Evolutionary conservation across 2,113 vertebrate genomes (phyloP).

Genomic region (Cyprinodon variegatus): DNA sequence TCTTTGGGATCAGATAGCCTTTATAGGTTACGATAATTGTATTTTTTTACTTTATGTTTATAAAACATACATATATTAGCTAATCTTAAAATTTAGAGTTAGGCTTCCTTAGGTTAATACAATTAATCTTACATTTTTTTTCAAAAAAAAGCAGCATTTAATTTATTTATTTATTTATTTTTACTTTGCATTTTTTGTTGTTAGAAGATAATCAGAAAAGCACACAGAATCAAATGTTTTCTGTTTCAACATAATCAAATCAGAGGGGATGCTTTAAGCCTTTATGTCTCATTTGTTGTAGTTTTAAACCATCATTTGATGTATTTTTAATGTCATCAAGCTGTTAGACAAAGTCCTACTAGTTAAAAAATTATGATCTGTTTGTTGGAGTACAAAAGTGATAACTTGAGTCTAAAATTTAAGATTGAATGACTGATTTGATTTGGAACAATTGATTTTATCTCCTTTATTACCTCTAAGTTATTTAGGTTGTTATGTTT

Average conservation of each 20-base stretch:
- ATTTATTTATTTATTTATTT: too few species aligned
- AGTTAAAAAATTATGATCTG: background rate
- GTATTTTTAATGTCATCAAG: conserved; percentile 20
- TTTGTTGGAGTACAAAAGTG: background rate
- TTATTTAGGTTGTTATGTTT: background rate
- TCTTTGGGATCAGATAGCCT: background rate
- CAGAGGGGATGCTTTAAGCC: conserved; percentile 2
- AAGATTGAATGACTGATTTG: background rate
- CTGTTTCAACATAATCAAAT: conserved; percentile 2
- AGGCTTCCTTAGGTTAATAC: conserved; percentile 1
- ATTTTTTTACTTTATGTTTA: background rate
- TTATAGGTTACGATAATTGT: background rate
- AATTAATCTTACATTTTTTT: background rate
- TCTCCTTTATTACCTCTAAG: background rate
- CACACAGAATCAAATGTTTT: conserved; percentile 11
- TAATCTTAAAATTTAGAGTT: conserved; percentile 3
- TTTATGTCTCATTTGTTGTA: background rate
- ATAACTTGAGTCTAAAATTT: background rate
- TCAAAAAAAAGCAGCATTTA: background rate
- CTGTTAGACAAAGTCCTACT: conserved; percentile 24
- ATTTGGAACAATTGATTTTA: background rate
- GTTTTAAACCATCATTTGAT: conserved; percentile 1
- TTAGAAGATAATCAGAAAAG: background rate
- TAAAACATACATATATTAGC: background rate
- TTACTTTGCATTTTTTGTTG: background rate